Percentiles rank a stretch among this genome's conserved stretches.
Conservation (phyloP, 2,888 invertebrate species). For the Stramonita haemastoma region DNA sequence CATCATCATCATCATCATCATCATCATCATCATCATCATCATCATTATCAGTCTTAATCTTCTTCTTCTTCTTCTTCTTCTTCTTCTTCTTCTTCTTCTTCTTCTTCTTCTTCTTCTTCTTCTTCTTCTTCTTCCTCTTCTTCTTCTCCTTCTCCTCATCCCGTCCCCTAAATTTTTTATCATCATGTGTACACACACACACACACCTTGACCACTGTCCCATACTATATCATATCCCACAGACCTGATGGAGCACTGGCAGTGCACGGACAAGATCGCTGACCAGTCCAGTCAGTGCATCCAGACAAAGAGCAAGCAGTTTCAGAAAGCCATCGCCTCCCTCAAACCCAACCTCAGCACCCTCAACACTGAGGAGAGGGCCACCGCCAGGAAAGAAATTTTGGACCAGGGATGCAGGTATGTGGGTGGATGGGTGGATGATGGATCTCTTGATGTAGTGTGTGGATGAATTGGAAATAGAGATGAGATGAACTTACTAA, state of each 20-base stretch:
- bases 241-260: constrained; percentile 26
- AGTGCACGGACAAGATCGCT: constrained; percentile 12
- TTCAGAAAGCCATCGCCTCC: constrained; percentile 7
- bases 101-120: no score
- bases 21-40: no score
- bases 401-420: constrained; percentile 28
- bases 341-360: not conserved
- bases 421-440: not conserved
- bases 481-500: no score
- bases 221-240: not conserved
- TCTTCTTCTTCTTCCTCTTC: no score
- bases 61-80: no score
- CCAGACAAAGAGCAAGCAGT: not conserved
- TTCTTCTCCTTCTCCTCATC: no score
- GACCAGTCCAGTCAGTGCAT: constrained; percentile 13
- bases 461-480: no score
- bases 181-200: no score
- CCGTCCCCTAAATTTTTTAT: no score
- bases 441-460: not conserved
- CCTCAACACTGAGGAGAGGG: not conserved
- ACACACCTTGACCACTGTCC: not conserved
- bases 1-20: not conserved
- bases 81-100: no score
- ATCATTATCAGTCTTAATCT: no score
- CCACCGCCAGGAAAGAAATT: not conserved